A percentile compares a stretch with the other conserved stretches of the same genome.
phyloP scores from a whole-genome alignment of 2,888 invertebrate species.

The Ormyrus pomaceus region DNA sequence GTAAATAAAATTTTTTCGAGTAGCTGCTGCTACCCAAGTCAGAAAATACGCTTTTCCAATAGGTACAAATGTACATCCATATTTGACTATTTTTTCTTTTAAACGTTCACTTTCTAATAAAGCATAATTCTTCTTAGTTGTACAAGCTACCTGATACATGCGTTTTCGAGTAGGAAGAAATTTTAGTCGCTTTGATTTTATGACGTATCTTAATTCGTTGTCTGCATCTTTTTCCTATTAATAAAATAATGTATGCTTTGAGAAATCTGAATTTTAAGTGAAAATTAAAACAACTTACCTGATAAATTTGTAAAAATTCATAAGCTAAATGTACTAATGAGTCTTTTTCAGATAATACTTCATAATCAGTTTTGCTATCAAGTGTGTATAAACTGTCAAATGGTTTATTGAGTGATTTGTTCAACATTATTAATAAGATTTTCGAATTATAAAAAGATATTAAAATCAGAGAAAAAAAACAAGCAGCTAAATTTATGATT shows the following conservation, averaged over 20 bases:
- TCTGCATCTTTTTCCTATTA: too few relatives aligned
- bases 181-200: constrained; percentile 8
- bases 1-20: too few relatives aligned
- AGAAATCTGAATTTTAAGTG: too few relatives aligned
- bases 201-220: not conserved
- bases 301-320: constrained; percentile 12
- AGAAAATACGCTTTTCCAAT: too few relatives aligned
- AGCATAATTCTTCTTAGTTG: not conserved
- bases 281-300: not conserved
- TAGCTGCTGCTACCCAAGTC: too few relatives aligned
- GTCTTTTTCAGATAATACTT: constrained; percentile 25
- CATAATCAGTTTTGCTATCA: constrained; percentile 3
- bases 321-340: constrained; percentile 4
- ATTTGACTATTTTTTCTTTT: too few relatives aligned
- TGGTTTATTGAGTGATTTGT: too few relatives aligned
- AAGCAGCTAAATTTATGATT: constrained; percentile 16
- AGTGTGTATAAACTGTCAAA: too few relatives aligned
- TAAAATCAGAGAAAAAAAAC: constrained; percentile 9
- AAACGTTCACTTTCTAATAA: too few relatives aligned
- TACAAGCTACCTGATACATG: not conserved
- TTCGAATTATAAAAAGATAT: constrained; percentile 8
- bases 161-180: not conserved
- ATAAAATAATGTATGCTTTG: too few relatives aligned
- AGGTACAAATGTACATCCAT: too few relatives aligned
- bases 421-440: not conserved